Evolutionary conservation across 2,797 vertebrate species (phyloP), one percentile per base, ranked within the genome.

Genomic region (Sebastolobus alascanus): DNA sequence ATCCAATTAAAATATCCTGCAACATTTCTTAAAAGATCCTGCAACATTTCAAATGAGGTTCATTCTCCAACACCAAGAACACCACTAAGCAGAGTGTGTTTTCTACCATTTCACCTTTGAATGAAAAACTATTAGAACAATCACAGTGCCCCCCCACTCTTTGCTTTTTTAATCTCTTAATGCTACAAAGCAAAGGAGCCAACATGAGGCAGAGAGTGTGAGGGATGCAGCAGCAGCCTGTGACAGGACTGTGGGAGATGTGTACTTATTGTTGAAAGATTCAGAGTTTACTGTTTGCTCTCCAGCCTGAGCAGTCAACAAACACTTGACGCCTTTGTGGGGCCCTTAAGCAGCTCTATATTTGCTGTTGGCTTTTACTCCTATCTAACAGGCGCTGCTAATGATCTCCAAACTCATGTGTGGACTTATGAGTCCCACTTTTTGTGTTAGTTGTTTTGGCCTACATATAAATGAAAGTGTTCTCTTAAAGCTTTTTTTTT

Each of bases 261-360:
- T 91, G 89, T 86, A 77, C 89, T 89, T 90, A 89, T 90, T 93
- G 92, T 91, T 92, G 91, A 93, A 82, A 93, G 92, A 90, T 93
- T 91, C 79, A 79, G 37, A 86, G 90, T 93, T 91, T 82, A 87
- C 95, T 97, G 96, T 97, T 98, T 97, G 96, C 96, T 95, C 93
- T 96, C 87, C 92, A 92, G 96, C 91, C 96, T 93, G 95, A 96
- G 96, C 95, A 91, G 94, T 97, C 97, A 97, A 97, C 97, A 97
- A 96, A 97, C 96, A 97, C 97, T 97, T 95, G 93, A 96, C 88
- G 95, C 96, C 94, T 97, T 96, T 97, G 90, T 92, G 95, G 63
- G 89, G 90, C 84, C 85, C 78, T 91, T 95, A 94, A 96, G 96
- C 95, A 93, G 95, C 91, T 87, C 91, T 87, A 94, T 97, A 96